phyloP scores from a whole-genome alignment of 2,888 invertebrate genomes.

The Sarcophaga carnaria region DNA sequence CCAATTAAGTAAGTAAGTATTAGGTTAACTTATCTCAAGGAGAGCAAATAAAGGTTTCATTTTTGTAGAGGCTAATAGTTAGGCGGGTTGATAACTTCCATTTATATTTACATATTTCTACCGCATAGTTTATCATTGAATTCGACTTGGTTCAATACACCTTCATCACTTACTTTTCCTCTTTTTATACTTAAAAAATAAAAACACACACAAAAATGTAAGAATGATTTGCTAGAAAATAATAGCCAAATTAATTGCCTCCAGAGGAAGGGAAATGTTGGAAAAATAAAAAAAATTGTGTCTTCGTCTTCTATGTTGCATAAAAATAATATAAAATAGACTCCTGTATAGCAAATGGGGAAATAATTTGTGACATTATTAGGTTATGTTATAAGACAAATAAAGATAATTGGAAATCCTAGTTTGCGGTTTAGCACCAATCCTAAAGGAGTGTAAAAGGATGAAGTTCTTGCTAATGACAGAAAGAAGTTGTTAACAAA shows the following conservation, averaged over 20 bases:
- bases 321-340: neutral
- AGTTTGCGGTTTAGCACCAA: neutral
- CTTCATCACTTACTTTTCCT: too few relatives aligned
- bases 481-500: too few relatives aligned
- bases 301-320: neutral
- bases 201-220: neutral
- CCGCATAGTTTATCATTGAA: too few relatives aligned
- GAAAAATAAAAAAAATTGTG: neutral
- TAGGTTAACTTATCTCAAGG: too few relatives aligned
- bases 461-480: too few relatives aligned
- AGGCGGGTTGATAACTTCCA: too few relatives aligned
- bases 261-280: neutral
- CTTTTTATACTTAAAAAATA: too few relatives aligned
- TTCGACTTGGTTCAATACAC: too few relatives aligned
- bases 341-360: neutral
- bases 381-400: slow-evolving; percentile 25
- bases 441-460: neutral
- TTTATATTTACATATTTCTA: too few relatives aligned
- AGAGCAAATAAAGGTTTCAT: too few relatives aligned
- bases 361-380: slow-evolving; percentile 37
- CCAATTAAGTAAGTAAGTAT: too few relatives aligned
- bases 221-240: neutral
- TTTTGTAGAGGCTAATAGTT: too few relatives aligned
- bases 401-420: slow-evolving; percentile 17
- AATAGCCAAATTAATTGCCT: slow-evolving; percentile 35